Evolutionary conservation across 2,888 invertebrate genomes (phyloP).

Genomic region (Hedya salicella): DNA sequence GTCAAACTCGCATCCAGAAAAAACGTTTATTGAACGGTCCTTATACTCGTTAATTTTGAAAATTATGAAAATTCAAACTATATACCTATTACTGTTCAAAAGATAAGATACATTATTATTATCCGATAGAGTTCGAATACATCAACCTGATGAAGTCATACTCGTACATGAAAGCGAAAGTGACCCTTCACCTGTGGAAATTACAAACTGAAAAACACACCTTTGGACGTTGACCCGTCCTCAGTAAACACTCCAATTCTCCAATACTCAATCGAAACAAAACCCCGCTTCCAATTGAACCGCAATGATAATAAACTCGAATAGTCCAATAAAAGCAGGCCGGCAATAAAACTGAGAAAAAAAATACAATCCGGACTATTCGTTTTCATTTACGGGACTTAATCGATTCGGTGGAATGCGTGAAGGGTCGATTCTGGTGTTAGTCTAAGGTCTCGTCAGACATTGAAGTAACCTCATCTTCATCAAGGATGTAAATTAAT

Average conservation of each 20-base stretch:
- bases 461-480: no score
- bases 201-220: neutral
- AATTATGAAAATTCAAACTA: no score
- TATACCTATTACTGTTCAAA: no score
- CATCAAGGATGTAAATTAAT: no score
- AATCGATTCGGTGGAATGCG: constrained; percentile 34
- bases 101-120: no score
- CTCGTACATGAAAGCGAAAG: no score
- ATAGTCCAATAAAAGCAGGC: constrained; percentile 46
- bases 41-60: no score
- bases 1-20: no score
- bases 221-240: neutral
- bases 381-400: constrained; percentile 41
- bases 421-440: constrained; percentile 19
- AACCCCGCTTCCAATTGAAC: constrained; percentile 34
- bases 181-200: neutral
- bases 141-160: no score
- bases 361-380: constrained; percentile 41
- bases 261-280: constrained; percentile 25
- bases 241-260: constrained; percentile 12
- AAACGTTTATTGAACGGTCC: no score
- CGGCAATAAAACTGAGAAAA: constrained; percentile 43
- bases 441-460: no score
- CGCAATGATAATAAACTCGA: constrained; percentile 48
- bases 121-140: no score